A percentile compares a stretch with the other conserved stretches of the same genome.
phyloP scores from a whole-genome alignment of 2,888 invertebrate genomes.

The Limnephilus marmoratus region DNA sequence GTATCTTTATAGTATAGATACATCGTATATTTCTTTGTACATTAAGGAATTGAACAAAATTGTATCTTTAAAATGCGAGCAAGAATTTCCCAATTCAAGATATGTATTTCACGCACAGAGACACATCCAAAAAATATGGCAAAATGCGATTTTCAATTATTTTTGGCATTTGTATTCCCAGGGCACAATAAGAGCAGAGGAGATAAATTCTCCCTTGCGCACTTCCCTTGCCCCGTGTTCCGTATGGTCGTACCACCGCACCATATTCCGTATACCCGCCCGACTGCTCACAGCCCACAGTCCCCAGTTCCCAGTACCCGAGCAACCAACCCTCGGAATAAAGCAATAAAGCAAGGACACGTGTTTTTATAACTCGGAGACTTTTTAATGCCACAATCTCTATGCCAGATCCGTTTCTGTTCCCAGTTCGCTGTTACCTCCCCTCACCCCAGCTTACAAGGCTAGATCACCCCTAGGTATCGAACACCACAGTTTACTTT shows the following conservation, averaged over 20 bases:
- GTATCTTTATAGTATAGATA: too few species aligned
- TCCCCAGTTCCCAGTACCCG: not conserved
- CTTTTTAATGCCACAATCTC: constrained; percentile 25
- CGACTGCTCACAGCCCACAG: not conserved
- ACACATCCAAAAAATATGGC: not conserved
- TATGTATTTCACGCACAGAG: not conserved
- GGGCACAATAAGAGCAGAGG: not conserved
- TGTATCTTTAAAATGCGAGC: not conserved
- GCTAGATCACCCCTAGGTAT: not conserved
- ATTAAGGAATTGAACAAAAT: not conserved
- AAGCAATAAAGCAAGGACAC: constrained; percentile 26
- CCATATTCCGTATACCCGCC: not conserved
- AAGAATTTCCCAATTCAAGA: not conserved
- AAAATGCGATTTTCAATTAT: not conserved
- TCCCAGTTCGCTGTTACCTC: not conserved
- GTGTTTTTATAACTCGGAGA: constrained; percentile 5
- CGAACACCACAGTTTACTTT: not conserved
- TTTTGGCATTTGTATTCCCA: constrained; percentile 2
- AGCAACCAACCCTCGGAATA: constrained; percentile 2
- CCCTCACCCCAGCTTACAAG: not conserved
- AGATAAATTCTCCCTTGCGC: not conserved
- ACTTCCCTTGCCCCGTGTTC: not conserved
- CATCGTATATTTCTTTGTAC: too few species aligned
- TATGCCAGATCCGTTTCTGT: constrained; percentile 11
- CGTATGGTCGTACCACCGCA: not conserved